Evolutionary conservation across 2,888 invertebrate species (phyloP), one percentile per base, ranked within the genome.

Genomic region (Graphium colonna): DNA sequence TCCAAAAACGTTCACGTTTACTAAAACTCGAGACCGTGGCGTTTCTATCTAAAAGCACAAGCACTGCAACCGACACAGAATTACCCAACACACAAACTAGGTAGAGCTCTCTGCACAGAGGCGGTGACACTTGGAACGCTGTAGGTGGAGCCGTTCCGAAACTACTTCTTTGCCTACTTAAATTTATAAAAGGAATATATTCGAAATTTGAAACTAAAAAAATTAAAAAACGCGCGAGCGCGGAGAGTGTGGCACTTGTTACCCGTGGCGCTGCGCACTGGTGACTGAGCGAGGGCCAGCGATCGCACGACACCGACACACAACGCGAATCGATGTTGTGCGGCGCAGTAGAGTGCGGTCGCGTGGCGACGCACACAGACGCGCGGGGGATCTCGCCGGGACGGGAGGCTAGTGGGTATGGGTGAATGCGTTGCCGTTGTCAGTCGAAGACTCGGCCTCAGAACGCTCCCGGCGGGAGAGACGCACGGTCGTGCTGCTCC

Each of bases 281-380:
- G 79, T 86, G 87, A 88, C 89, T 86, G 89, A 80, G 75, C n/a
- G n/a, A n/a, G n/a, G n/a, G n/a, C n/a, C n/a, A n/a, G 58, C 69
- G 76, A 73, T 71, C 74, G 78, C 74, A 73, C 71, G 77, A 79
- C 75, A n/a, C n/a, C n/a, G n/a, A 81, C 78, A 78, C 71, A 76
- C 79, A 76, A 81, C 77, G 78, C 77, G 81, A 87, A 88, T 88
- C 88, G 84, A 89, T 88, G 88, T 82, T 84, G 79, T 79, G 78
- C 79, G 77, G 75, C 73, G 69, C 68, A 65, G 68, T 69, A 65
- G 67, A 78, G 82, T 79, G 79, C 70, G 75, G 51, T 55, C 66
- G 65, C 56, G 51, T 47, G 55, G 17, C 31, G 36, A 52, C 71
- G 69, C 79, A 75, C 77, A 73, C 76, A 72, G 58, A 51, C 64